Conservation (phyloP, 2,888 invertebrate species). For the Athetis lepigone region DNA sequence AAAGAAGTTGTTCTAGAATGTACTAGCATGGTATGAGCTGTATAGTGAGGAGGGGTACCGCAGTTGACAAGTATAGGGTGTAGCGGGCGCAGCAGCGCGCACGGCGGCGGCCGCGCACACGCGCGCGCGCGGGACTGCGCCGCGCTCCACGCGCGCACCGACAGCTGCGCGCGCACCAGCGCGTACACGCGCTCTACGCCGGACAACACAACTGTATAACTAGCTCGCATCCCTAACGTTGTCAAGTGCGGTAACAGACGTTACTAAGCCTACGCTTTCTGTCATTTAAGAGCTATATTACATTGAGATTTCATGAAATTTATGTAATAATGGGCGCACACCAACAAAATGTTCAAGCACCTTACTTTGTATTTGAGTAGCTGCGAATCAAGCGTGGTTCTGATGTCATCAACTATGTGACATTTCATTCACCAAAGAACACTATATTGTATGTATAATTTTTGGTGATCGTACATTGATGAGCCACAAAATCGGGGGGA, state of each 20-base stretch:
- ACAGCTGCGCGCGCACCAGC: constrained; percentile 57
- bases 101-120: background rate
- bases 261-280: background rate
- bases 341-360: background rate
- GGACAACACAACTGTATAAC: constrained; percentile 1
- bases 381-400: background rate
- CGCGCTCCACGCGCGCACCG: constrained; percentile 66
- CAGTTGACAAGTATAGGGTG: constrained; percentile 72
- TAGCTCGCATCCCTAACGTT: constrained; percentile 42
- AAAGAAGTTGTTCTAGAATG: background rate
- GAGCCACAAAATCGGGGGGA: background rate
- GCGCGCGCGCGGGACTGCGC: constrained; percentile 66
- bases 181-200: constrained; percentile 57
- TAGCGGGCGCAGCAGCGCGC: constrained; percentile 33
- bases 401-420: too few species aligned
- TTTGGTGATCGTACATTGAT: background rate
- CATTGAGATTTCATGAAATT: background rate
- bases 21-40: background rate
- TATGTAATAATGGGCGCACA: background rate
- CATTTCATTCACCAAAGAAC: too few species aligned
- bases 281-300: background rate
- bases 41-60: constrained; percentile 62
- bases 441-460: too few species aligned
- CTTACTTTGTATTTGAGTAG: background rate
- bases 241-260: constrained; percentile 66